Conservation (phyloP, 2,113 vertebrate species). For the Notarius quadriscutis region DNA sequence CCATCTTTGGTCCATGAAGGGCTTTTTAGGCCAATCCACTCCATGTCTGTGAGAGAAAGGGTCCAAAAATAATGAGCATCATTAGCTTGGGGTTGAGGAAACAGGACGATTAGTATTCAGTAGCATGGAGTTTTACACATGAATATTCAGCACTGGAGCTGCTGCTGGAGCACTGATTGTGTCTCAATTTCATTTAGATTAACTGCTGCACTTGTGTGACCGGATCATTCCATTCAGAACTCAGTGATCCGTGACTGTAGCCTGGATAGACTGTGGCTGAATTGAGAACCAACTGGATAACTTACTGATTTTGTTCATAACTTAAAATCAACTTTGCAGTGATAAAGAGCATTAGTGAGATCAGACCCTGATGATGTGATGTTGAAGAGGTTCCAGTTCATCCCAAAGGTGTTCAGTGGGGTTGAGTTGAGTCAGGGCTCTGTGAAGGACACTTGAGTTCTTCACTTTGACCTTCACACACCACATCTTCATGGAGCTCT, state of each 20-base stretch:
- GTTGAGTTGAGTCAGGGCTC: background rate
- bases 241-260: background rate
- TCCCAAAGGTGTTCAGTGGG: background rate
- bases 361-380: background rate
- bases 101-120: conserved; percentile 75
- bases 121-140: conserved; percentile 62
- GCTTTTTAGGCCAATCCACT: conserved; percentile 15
- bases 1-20: background rate
- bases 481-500: background rate
- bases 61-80: conserved; percentile 58
- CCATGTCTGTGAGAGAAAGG: background rate
- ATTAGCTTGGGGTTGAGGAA: conserved; percentile 63
- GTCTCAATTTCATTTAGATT: conserved; percentile 70
- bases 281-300: background rate
- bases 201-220: conserved; percentile 67
- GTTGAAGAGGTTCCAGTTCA: background rate
- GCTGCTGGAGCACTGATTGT: conserved; percentile 71
- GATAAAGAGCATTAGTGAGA: background rate
- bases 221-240: background rate
- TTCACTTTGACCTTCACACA: background rate
- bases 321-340: background rate
- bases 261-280: conserved; percentile 44
- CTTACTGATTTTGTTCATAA: background rate
- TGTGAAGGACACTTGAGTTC: background rate
- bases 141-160: conserved; percentile 71